A percentile compares a stretch with the other conserved stretches of the same genome.
Evolutionary conservation across 1,140 invertebrate genomes (phyloP).

Genomic region (Drosophila lowei): DNA sequence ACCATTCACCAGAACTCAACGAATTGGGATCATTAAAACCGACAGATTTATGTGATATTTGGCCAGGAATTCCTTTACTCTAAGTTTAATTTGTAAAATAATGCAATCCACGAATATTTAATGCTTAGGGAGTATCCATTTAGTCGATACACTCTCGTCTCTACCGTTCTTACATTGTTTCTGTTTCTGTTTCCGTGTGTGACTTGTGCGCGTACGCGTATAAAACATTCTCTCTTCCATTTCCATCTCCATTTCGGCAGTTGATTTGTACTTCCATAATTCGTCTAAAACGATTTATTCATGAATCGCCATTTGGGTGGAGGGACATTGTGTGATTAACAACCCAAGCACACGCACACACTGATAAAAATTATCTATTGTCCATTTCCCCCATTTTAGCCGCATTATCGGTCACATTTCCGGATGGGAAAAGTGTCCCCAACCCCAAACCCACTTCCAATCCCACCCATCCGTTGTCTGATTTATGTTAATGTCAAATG

Average conservation of each 20-base stretch:
- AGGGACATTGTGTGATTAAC: constrained; percentile 55
- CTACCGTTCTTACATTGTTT: too few relatives aligned
- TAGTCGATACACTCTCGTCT: too few relatives aligned
- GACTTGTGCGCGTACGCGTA: too few relatives aligned
- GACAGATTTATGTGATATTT: too few relatives aligned
- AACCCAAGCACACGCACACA: constrained; percentile 53
- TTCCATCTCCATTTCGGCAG: constrained; percentile 36
- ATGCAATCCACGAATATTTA: too few relatives aligned
- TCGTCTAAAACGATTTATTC: constrained; percentile 74
- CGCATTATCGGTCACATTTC: constrained; percentile 62
- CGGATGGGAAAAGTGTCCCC: constrained; percentile 51
- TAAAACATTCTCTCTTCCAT: constrained; percentile 14
- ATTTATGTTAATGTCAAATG: constrained; percentile 44
- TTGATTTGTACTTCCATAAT: constrained; percentile 69
- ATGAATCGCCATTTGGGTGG: constrained; percentile 55
- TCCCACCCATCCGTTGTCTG: constrained; percentile 8
- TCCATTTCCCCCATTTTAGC: constrained; percentile 46
- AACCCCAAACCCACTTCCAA: too few relatives aligned
- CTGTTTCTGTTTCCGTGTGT: constrained; percentile 14
- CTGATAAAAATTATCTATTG: constrained; percentile 32
- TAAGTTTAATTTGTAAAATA: too few relatives aligned
- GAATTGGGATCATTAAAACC: too few relatives aligned
- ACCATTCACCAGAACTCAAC: too few relatives aligned
- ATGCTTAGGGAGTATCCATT: too few relatives aligned
- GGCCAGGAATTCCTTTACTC: too few relatives aligned